Percentiles rank a stretch among this genome's conserved stretches.
Evolutionary conservation across 2,113 vertebrate species (phyloP).

Genomic region (Lepus europaeus): DNA sequence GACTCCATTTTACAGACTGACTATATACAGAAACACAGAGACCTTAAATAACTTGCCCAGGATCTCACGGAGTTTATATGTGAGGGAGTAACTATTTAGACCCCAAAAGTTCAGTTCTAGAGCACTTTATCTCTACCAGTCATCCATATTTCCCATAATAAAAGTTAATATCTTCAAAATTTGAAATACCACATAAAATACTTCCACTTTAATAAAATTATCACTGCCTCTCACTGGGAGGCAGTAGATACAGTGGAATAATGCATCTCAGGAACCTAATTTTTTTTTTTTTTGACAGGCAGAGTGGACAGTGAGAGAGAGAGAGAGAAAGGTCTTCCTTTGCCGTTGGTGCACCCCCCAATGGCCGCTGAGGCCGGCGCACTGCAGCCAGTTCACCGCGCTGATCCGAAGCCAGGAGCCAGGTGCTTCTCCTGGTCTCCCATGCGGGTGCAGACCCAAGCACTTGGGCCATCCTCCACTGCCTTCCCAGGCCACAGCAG

Average conservation of each 20-base stretch:
- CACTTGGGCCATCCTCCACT: too few relatives aligned
- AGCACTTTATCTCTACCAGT: background rate
- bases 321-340: too few relatives aligned
- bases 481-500: too few relatives aligned
- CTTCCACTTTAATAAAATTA: background rate
- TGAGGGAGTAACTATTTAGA: background rate
- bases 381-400: too few relatives aligned
- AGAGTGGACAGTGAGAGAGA: too few relatives aligned
- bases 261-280: background rate
- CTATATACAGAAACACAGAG: background rate
- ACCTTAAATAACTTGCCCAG: background rate
- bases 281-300: too few relatives aligned
- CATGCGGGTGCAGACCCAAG: too few relatives aligned
- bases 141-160: background rate
- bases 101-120: background rate
- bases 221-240: background rate
- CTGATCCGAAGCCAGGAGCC: too few relatives aligned
- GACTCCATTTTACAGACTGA: background rate
- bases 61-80: background rate
- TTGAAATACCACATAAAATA: background rate
- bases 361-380: too few relatives aligned
- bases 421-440: too few relatives aligned
- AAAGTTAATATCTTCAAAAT: slow-evolving; percentile 33
- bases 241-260: background rate
- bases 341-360: too few relatives aligned